Conservation (phyloP, 2,888 invertebrate genomes). For the Cremastobaeus sp. region DNA sequence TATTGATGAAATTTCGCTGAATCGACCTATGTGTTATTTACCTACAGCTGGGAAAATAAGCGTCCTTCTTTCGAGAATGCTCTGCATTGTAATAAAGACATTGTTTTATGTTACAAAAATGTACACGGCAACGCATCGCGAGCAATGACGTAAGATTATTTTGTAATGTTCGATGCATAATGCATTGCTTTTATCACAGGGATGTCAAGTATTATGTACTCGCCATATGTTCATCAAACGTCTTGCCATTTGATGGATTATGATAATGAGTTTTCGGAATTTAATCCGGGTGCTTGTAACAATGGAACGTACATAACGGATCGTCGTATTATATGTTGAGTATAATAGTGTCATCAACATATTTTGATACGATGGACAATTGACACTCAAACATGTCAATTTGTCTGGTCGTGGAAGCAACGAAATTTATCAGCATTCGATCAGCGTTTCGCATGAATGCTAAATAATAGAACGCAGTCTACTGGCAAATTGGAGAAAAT, state of each 20-base stretch:
- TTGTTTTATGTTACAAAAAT: constrained; percentile 36
- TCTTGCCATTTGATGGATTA: constrained; percentile 52
- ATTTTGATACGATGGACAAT: constrained; percentile 7
- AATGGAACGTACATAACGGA: constrained; percentile 26
- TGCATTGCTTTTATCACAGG: constrained; percentile 42
- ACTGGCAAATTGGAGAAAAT: background rate
- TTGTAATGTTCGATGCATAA: constrained; percentile 56
- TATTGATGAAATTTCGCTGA: no score
- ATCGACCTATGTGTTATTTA: no score
- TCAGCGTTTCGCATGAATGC: background rate
- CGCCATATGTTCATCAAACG: constrained; percentile 49
- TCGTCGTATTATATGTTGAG: constrained; percentile 22
- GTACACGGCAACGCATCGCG: constrained; percentile 33
- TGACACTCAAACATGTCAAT: constrained; percentile 10
- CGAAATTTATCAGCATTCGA: no score
- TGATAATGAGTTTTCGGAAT: constrained; percentile 47
- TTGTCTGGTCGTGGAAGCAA: background rate
- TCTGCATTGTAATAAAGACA: constrained; percentile 24
- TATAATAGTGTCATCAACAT: constrained; percentile 24
- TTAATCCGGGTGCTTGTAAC: constrained; percentile 40
- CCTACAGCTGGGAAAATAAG: no score
- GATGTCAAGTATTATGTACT: constrained; percentile 38
- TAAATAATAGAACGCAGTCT: background rate
- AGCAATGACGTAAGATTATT: constrained; percentile 32
- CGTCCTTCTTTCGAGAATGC: no score